Percentiles rank a stretch among this genome's conserved stretches.
These are phyloP conservation scores for Drosophila peninsularis DNA, from an alignment of 2,888 invertebrate genomes.

Conservation along the genomic window DNA sequence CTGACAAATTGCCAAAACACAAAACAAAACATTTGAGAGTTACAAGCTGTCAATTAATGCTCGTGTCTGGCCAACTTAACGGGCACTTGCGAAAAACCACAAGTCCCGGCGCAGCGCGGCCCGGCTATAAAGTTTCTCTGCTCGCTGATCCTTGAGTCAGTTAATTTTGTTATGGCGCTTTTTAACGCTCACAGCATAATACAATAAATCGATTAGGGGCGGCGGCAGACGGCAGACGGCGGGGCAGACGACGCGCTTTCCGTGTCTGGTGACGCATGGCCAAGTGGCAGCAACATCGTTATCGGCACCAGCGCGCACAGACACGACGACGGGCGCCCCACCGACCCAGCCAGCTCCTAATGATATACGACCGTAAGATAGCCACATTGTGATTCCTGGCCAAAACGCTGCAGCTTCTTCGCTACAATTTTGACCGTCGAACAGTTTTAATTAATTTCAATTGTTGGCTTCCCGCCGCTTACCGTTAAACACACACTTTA, in stretches of 20 bases:
- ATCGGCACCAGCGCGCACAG: constrained; percentile 53
- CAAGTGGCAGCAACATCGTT: constrained; percentile 58
- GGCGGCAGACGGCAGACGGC: constrained; percentile 23
- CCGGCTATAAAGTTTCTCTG: constrained; percentile 38
- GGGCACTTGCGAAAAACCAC: constrained; percentile 29
- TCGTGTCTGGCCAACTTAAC: constrained; percentile 33
- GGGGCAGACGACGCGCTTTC: constrained; percentile 14
- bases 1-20: constrained; percentile 40
- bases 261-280: constrained; percentile 57
- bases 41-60: constrained; percentile 62
- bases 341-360: constrained; percentile 24
- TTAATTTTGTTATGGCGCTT: constrained; percentile 46
- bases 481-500: constrained; percentile 28
- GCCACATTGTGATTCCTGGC: constrained; percentile 23
- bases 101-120: not conserved
- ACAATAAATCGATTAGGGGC: constrained; percentile 71
- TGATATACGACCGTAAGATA: constrained; percentile 34
- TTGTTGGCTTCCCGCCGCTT: constrained; percentile 38
- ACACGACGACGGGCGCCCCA: constrained; percentile 27
- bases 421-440: constrained; percentile 18
- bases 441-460: constrained; percentile 68
- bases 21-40: constrained; percentile 31
- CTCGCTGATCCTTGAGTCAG: constrained; percentile 45
- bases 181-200: constrained; percentile 51
- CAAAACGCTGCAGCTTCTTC: not conserved